Evolutionary conservation across 2,797 vertebrate genomes (phyloP), one percentile per base, ranked within the genome.

Genomic region (Smutsia gigantea): DNA sequence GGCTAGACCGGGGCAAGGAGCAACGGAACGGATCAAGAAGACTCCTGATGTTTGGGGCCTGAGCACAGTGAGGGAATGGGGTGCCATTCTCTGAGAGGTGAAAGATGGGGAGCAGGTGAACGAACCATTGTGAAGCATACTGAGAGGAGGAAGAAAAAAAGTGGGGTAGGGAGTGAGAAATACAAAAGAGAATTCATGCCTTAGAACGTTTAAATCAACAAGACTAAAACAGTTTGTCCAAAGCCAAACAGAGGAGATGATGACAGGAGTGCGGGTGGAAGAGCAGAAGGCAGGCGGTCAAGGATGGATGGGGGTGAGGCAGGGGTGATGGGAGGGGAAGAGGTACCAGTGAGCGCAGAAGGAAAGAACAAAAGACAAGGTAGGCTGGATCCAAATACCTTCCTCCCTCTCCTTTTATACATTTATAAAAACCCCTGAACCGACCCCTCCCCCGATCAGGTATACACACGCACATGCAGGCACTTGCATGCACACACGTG

Each of bases 381-480:
- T n/a, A 64, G 19, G 11, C 8, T 23, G 68, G 6, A 53, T 34
- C 68, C 51, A 27, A 11, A 81, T 11, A 11, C 7, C 68, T 42
- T 29, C 69, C 46, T 83, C 12, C 21, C 25, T 39, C 27, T 57
- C 18, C 69, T 46, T 46, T 46, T 46, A 46, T 2, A 46, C 46
- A 12, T 46, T 46, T 46, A 46, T 46, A 46, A 46, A 83, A 8
- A 53, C 55, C 29, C 37, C 5, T 3, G 42, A 68, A 53, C 25
- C 23, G 15, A 10, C 5, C 29, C 51, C 2, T 27, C 3, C 8
- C 51, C 15, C 46, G 15, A 29, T 19, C 57, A 25, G 11, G 18
- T 8, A 14, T 25, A 59, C 19, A 39, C 13, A 59, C 8, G 7
- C 8, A 12, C 0, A 0, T 7, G 1, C 10, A 3, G 1, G 14